Evolutionary conservation across 1,140 invertebrate genomes (phyloP).

Genomic region (Drosophila pandora): DNA sequence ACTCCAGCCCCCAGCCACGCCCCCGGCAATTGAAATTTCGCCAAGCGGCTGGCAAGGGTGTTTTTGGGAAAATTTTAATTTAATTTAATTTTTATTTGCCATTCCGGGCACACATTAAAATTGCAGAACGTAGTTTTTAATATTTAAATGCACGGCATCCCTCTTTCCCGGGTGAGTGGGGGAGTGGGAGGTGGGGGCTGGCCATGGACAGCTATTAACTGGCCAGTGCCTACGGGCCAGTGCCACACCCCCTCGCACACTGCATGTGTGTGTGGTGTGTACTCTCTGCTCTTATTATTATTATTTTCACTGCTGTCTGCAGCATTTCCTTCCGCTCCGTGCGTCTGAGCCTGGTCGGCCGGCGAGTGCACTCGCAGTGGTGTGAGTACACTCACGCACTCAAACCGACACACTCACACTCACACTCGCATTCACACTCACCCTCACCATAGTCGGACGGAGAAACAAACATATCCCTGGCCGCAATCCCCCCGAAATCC

Average conservation of each 20-base stretch:
- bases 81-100: conserved; percentile 75
- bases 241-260: conserved; percentile 12
- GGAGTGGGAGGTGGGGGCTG: not conserved
- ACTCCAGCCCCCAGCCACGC: not conserved
- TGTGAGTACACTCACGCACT: not conserved
- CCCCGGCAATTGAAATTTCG: conserved; percentile 37
- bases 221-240: conserved; percentile 29
- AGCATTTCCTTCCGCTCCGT: conserved; percentile 54
- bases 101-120: conserved; percentile 71
- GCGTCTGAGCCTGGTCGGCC: conserved; percentile 47
- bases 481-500: conserved; percentile 45
- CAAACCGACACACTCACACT: not conserved
- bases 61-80: conserved; percentile 66
- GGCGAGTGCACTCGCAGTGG: conserved; percentile 39
- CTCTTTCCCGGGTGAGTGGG: not conserved
- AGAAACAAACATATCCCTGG: conserved; percentile 33
- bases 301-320: conserved; percentile 67
- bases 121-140: conserved; percentile 62
- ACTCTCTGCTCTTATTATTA: conserved; percentile 56
- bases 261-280: not conserved
- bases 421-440: not conserved
- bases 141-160: conserved; percentile 59
- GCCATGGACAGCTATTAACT: conserved; percentile 46
- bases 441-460: conserved; percentile 1
- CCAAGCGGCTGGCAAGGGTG: conserved; percentile 39